Conservation (phyloP, 2,113 vertebrate species). For the Trogon surrucura region DNA sequence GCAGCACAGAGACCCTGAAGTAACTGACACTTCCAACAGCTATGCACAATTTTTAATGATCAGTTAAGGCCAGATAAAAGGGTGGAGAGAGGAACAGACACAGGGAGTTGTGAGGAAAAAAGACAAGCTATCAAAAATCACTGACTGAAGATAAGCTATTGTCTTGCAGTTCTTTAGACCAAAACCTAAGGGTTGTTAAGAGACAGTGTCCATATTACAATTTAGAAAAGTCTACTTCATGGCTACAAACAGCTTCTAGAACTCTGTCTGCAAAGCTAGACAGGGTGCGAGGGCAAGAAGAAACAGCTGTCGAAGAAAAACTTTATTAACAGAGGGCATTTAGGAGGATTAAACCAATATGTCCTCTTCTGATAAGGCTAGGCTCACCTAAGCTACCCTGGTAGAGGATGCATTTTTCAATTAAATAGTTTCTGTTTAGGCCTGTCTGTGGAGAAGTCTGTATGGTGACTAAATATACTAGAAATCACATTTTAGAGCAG, state of each 20-base stretch:
- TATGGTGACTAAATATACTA: background rate
- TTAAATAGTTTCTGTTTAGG: background rate
- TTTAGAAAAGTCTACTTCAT: background rate
- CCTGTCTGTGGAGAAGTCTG: background rate
- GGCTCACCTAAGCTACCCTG: background rate
- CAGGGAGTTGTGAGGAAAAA: background rate
- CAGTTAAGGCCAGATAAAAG: background rate
- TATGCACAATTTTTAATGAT: background rate
- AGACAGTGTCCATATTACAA: background rate
- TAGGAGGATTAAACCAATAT: background rate
- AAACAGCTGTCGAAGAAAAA: background rate
- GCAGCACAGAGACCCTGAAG: background rate
- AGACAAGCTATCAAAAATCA: background rate
- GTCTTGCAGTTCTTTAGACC: background rate
- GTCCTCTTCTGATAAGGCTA: background rate
- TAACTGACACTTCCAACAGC: background rate
- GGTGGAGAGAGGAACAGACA: background rate
- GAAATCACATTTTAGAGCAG: background rate
- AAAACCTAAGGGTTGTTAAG: background rate
- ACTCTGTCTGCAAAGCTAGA: background rate
- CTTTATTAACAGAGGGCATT: background rate
- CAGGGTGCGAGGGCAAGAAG: background rate
- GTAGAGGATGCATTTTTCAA: background rate
- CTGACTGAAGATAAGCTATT: background rate
- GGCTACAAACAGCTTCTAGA: background rate